Conservation (phyloP, 2,888 invertebrate species). For the Chrysomela aeneicollis region DNA sequence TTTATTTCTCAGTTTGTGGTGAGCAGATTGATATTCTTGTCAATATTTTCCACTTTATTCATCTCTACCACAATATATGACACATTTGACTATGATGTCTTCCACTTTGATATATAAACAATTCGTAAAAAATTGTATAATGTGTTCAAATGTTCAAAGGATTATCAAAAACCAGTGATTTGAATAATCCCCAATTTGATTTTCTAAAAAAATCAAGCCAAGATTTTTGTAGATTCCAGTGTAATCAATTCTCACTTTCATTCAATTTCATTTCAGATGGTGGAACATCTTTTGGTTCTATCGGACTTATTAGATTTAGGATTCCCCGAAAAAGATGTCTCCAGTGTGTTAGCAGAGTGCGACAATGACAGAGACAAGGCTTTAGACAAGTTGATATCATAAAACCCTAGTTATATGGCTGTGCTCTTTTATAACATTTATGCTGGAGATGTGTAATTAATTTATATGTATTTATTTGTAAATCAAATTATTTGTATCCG, state of each 20-base stretch:
- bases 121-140: no score
- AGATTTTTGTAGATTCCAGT: no score
- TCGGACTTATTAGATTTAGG: slow-evolving; percentile 83
- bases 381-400: slow-evolving; percentile 82
- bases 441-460: slow-evolving; percentile 36
- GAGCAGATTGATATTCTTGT: neutral
- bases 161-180: no score
- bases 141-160: no score
- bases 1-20: neutral
- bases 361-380: slow-evolving; percentile 87
- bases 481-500: slow-evolving; percentile 36
- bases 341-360: slow-evolving; percentile 76
- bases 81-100: no score
- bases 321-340: slow-evolving; percentile 79
- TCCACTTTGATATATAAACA: no score
- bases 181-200: no score
- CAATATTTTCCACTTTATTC: neutral
- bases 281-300: slow-evolving; percentile 82
- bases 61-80: neutral
- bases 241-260: no score
- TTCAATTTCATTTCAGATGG: slow-evolving; percentile 71
- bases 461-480: slow-evolving; percentile 44
- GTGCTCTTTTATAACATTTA: slow-evolving; percentile 47
- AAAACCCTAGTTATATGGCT: slow-evolving; percentile 57
- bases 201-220: no score